Evolutionary conservation across 1,140 invertebrate species (phyloP).

Genomic region (Anadara kagoshimensis): DNA sequence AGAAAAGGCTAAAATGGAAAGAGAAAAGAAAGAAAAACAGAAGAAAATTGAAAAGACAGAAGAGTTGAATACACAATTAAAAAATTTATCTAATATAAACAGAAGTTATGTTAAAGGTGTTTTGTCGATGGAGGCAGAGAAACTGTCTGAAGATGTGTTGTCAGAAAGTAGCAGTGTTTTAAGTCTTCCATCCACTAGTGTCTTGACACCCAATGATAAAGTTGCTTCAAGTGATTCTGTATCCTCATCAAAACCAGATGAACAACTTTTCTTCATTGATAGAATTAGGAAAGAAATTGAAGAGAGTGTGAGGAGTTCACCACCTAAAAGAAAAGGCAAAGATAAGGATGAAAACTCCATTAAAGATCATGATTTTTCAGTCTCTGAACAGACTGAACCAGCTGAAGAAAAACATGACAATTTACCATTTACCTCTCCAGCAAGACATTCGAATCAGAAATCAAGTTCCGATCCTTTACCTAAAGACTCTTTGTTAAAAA

Average conservation of each 20-base stretch:
- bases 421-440: neutral
- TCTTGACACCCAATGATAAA: no score
- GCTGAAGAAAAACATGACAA: neutral
- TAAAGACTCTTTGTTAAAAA: slow-evolving; percentile 49
- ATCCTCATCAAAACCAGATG: no score
- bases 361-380: neutral
- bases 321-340: neutral
- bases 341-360: neutral
- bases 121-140: no score
- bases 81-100: slow-evolving; percentile 34
- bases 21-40: slow-evolving; percentile 25
- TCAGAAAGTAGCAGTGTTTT: slow-evolving; percentile 3
- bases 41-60: slow-evolving; percentile 33
- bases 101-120: slow-evolving; percentile 40
- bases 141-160: neutral
- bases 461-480: neutral
- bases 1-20: slow-evolving; percentile 28
- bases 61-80: slow-evolving; percentile 31
- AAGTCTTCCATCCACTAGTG: no score
- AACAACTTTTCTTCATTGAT: slow-evolving; percentile 1
- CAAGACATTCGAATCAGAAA: neutral
- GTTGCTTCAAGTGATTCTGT: no score
- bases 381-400: neutral
- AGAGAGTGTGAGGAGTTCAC: neutral
- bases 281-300: slow-evolving; percentile 28